Evolutionary conservation across 2,797 vertebrate species (phyloP), one percentile per base, ranked within the genome.

Genomic region (Tiaroga cobitis): DNA sequence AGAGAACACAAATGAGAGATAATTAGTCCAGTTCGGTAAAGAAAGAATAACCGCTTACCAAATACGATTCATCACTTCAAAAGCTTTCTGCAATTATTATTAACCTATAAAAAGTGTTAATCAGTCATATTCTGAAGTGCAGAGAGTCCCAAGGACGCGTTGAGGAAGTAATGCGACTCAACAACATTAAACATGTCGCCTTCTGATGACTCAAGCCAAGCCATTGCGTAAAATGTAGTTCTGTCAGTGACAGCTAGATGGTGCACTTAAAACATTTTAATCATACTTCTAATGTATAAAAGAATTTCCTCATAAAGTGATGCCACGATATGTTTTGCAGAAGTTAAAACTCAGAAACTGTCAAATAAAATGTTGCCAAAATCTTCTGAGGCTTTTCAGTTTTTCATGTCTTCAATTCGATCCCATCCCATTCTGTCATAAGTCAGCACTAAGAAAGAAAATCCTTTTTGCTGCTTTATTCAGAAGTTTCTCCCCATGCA

Each of bases 121-220:
- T 51, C 4, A 39, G 15, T 24, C 16, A 39, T 29, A 6, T 49
- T 68, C 5, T n/a, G 18, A 26, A 39, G 8, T 21, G 13, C 16
- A 43, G 43, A 59, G n/a, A 80, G 21, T 26, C 37, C 86, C 92
- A 94, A 94, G 93, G 94, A 87, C 93, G 80, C 68, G 29, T 37
- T 37, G 9, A 19, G 8, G n/a, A 43, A 19, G 21, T 68, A 8
- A 41, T 15, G 18, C 34, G 21, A 11, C 5, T 18, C 46, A 18
- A 49, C 46, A 6, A 49, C 46, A 18, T 15, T 16, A 4, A 26
- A 88, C 61, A 8, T 11, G 93, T 93, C 92, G 93, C 93, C 0
- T 1, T 0, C 5, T 86, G 86, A 92, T 94, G 91, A 94, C 92
- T 91, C 72, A 1, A 0, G 0, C 3, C 1, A 5, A 0, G 0